Base-by-base conservation (phyloP, 2,888 invertebrate species). In the Limnephilus marmoratus region DNA sequence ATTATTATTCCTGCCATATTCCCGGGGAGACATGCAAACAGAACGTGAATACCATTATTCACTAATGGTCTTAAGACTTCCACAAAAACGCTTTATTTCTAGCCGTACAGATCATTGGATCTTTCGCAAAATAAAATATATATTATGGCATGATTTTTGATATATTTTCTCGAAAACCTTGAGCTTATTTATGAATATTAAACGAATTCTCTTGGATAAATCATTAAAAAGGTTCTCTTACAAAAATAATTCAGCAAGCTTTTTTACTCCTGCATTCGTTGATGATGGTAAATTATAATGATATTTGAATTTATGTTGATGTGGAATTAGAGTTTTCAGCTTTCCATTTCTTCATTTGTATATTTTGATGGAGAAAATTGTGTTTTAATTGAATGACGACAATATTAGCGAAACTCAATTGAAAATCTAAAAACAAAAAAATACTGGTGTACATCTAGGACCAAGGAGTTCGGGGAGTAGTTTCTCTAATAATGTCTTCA, bases 1-100 rank as follows among this genome's bases (percentile, higher is more conserved):
- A 86, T 86, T 85, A 85, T 85, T 86, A 86, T 86, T 86, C 86
- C 29, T 86, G 86, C 86, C 49, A 83, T 86, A 86, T 49, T 83
- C 83, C 41, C 41, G 7, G 18, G 41, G 83, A 83, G 83, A 83
- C 83, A 83, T 37, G 82, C 34, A 83, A 83, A 83, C 83, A 83
- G 83, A 24, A 83, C 83, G 83, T 83, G 83, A 83, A 83, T 83
- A 37, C n/a, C 83, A 24, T 83, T 83, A 24, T 83, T 83, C 83
- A 37, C 83, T 13, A 37, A 83, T 83, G 31, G 41, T 83, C 83
- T 83, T n/a, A 83, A 83, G 41, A 34, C 83, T 24, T 37, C 5
- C 18, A n/a, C 24, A 68, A 68, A 68, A 68, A 68, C n/a, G 68
- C 24, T 68, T 68, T 68, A 7, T 68, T 68, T 68, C 68, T 68